These are phyloP conservation scores for Vultur gryphus DNA, from an alignment of 2,797 vertebrate genomes.

Conservation along the genomic window DNA sequence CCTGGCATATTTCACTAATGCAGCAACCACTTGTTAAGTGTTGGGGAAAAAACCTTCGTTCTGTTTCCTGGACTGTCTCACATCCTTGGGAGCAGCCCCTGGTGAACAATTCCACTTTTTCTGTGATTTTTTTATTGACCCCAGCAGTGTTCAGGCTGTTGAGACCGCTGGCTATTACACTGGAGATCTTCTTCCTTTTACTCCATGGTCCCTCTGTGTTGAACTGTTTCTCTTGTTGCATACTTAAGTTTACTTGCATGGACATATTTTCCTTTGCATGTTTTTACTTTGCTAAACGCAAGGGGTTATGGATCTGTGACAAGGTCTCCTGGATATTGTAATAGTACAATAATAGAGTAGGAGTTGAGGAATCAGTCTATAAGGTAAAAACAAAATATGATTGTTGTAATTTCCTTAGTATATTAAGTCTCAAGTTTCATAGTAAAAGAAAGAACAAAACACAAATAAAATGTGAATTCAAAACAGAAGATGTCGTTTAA, in stretches of 20 bases:
- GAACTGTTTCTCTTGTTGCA: background rate
- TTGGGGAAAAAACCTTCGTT: background rate
- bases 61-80: background rate
- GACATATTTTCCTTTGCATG: background rate
- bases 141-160: background rate
- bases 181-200: background rate
- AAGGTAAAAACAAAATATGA: background rate
- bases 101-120: background rate
- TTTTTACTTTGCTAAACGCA: background rate
- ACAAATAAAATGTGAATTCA: background rate
- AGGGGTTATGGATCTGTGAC: background rate
- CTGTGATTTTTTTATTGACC: background rate
- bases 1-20: background rate
- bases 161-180: background rate
- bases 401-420: background rate
- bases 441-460: background rate
- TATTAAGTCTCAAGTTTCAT: background rate
- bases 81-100: background rate
- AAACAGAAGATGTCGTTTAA: background rate
- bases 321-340: background rate
- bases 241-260: background rate
- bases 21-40: background rate
- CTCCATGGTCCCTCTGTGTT: background rate
- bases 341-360: background rate
- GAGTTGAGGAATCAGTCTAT: background rate